Evolutionary conservation across 35 echinoderm and acorn worm genomes (phyloP).

Genomic region (Acanthaster planci): DNA sequence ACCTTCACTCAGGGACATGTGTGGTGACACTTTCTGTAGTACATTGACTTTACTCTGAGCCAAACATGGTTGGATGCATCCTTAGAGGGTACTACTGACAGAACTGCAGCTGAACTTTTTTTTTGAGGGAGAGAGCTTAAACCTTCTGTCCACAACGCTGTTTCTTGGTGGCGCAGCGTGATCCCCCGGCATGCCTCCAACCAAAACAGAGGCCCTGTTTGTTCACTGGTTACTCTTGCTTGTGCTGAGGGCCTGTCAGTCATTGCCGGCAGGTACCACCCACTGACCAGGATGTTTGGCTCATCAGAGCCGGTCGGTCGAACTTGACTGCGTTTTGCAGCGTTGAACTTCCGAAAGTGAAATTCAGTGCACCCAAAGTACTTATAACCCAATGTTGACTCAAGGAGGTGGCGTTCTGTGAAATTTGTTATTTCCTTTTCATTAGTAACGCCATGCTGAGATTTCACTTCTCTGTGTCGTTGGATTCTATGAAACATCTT

Average conservation of each 20-base stretch:
- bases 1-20: no score
- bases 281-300: background rate
- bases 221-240: background rate
- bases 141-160: background rate
- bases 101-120: conserved; percentile 1
- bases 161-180: background rate
- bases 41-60: background rate
- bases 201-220: conserved; percentile 3
- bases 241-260: background rate
- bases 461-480: no score
- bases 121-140: no score
- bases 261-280: background rate
- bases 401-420: background rate
- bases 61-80: background rate
- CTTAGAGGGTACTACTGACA: background rate
- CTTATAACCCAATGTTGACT: background rate
- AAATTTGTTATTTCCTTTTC: no score
- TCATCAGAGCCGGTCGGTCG: no score
- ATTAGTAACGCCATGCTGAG: no score
- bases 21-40: no score
- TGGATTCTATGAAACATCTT: no score
- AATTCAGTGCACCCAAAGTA: background rate
- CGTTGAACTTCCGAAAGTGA: background rate
- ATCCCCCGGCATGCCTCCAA: conserved; percentile 5
- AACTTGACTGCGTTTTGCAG: no score